phyloP scores from a whole-genome alignment of 1,140 invertebrate genomes.

The Vollenhovia emeryi region DNA sequence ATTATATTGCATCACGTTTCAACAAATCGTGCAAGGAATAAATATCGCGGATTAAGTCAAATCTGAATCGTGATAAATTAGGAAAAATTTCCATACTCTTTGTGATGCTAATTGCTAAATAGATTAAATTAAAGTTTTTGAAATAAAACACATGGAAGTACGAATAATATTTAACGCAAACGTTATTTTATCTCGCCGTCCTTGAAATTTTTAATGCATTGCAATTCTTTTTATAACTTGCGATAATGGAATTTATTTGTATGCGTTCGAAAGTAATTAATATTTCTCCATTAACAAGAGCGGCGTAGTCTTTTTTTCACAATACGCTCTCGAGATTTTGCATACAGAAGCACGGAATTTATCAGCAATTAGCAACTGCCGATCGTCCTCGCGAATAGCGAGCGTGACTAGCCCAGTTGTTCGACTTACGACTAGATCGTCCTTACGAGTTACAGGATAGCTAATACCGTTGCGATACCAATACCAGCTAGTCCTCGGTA shows the following conservation, averaged over 20 bases:
- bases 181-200: background rate
- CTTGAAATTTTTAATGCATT: background rate
- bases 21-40: background rate
- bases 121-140: background rate
- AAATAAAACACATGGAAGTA: background rate
- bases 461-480: constrained; percentile 29
- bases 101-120: background rate
- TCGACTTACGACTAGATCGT: constrained; percentile 21
- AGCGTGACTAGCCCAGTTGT: constrained; percentile 71
- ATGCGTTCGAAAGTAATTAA: background rate
- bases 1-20: background rate
- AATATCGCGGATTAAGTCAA: background rate
- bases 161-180: background rate
- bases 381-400: constrained; percentile 46
- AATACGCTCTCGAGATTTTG: background rate
- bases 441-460: constrained; percentile 48
- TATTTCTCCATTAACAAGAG: background rate
- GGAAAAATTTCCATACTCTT: background rate
- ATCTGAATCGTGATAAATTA: background rate
- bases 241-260: background rate
- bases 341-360: background rate
- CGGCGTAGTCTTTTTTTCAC: background rate
- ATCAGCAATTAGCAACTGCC: constrained; percentile 54
- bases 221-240: background rate
- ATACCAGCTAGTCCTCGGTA: constrained; percentile 41